These are phyloP conservation scores for Antheraea assamensis DNA, from an alignment of 2,888 invertebrate genomes.

Conservation along the genomic window DNA sequence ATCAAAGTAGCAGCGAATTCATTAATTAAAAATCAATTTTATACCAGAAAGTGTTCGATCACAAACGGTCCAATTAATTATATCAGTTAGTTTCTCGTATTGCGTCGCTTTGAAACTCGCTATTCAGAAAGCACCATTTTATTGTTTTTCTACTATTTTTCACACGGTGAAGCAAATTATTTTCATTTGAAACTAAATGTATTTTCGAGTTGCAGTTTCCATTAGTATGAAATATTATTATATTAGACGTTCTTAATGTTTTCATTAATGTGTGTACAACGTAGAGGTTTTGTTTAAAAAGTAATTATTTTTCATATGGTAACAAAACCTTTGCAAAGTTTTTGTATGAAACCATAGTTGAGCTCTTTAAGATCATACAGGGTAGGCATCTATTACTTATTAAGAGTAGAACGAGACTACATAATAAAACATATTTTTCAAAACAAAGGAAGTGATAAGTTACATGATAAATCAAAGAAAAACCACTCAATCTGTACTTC, in stretches of 20 bases:
- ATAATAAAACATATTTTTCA: not conserved
- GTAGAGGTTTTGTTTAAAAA: not conserved
- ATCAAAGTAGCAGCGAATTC: not conserved
- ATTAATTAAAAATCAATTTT: slow-evolving; percentile 36
- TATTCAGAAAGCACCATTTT: slow-evolving; percentile 33
- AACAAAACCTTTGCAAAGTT: not conserved
- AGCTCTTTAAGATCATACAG: not conserved
- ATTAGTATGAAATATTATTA: not conserved
- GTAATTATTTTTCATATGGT: not conserved
- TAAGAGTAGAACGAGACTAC: not conserved
- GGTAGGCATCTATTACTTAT: not conserved
- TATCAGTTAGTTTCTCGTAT: slow-evolving; percentile 59
- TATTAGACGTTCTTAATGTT: not conserved
- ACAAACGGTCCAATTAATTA: slow-evolving; percentile 57
- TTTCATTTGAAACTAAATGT: not conserved
- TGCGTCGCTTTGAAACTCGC: slow-evolving; percentile 49
- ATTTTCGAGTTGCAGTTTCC: not conserved
- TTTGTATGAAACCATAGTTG: not conserved
- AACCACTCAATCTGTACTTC: no score
- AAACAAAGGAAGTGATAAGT: no score
- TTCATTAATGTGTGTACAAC: not conserved
- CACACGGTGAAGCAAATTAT: not conserved
- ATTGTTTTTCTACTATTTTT: not conserved
- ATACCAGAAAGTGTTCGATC: slow-evolving; percentile 33
- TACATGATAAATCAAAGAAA: no score